A percentile compares a stretch with the other conserved stretches of the same genome.
Evolutionary conservation across 1,140 invertebrate genomes (phyloP).

Genomic region (Ips typographus): DNA sequence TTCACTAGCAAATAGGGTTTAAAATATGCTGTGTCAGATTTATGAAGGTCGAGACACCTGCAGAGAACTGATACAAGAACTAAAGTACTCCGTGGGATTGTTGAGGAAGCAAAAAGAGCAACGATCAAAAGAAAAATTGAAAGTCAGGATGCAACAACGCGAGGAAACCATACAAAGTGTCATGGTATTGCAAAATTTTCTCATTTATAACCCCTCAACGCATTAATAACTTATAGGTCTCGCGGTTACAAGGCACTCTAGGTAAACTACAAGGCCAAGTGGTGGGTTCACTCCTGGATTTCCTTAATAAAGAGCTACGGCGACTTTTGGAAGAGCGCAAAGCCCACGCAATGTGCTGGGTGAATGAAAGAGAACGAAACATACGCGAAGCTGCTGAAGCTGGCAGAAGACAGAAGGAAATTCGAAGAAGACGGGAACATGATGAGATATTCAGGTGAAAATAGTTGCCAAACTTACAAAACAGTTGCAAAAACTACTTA

Average conservation of each 20-base stretch:
- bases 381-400: slow-evolving; percentile 72
- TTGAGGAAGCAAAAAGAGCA: slow-evolving; percentile 55
- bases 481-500: background rate
- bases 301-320: slow-evolving; percentile 72
- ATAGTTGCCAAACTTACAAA: background rate
- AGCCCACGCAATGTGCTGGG: slow-evolving; percentile 68
- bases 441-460: slow-evolving; percentile 64
- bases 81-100: slow-evolving; percentile 64
- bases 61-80: slow-evolving; percentile 67
- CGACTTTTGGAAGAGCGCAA: slow-evolving; percentile 70
- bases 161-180: slow-evolving; percentile 43
- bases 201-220: background rate
- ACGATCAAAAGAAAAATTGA: slow-evolving; percentile 54
- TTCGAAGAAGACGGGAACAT: slow-evolving; percentile 65
- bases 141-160: slow-evolving; percentile 53
- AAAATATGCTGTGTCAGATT: slow-evolving; percentile 56
- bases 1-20: background rate
- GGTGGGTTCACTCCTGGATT: slow-evolving; percentile 66
- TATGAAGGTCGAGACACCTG: slow-evolving; percentile 67
- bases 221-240: slow-evolving; percentile 18
- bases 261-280: slow-evolving; percentile 64
- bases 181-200: slow-evolving; percentile 30
- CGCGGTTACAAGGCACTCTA: slow-evolving; percentile 55
- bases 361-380: slow-evolving; percentile 66
- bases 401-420: slow-evolving; percentile 67